A percentile compares a stretch with the other conserved stretches of the same genome.
Evolutionary conservation across 1,140 invertebrate species (phyloP).

Genomic region (Lepidurus apus): DNA sequence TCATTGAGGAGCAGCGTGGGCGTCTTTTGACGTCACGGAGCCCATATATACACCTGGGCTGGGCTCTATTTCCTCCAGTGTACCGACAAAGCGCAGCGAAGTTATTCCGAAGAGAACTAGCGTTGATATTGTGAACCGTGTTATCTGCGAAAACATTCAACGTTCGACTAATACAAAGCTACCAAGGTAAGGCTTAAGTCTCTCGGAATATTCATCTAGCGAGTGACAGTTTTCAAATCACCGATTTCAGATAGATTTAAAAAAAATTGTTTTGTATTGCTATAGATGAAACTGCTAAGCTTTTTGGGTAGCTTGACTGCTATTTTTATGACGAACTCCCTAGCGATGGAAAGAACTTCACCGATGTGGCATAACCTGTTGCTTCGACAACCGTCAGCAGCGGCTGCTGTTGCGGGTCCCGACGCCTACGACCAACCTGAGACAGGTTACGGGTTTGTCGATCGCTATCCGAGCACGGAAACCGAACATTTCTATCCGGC

Average conservation of each 20-base stretch:
- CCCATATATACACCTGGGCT: background rate
- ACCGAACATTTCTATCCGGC: background rate
- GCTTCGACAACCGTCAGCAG: background rate
- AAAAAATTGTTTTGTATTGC: background rate
- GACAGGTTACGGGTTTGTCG: conserved; percentile 14
- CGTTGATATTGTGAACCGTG: too few relatives aligned
- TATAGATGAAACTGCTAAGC: background rate
- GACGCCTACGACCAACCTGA: background rate
- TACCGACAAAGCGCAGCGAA: background rate
- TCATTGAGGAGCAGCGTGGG: conserved; percentile 13
- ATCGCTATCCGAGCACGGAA: background rate
- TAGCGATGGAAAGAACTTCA: background rate
- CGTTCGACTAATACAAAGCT: background rate
- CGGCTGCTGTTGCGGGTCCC: background rate
- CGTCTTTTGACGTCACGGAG: background rate
- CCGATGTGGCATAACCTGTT: conserved; percentile 9
- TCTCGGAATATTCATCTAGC: background rate
- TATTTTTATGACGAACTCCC: background rate
- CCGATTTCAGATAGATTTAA: too few relatives aligned
- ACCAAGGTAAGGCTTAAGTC: background rate
- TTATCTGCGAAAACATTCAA: too few relatives aligned
- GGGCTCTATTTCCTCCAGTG: conserved; percentile 3
- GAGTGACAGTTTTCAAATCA: too few relatives aligned
- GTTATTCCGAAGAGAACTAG: background rate
- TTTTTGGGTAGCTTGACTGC: background rate